These are phyloP conservation scores for Drosophila falleni DNA, from an alignment of 2,888 invertebrate species.

Conservation along the genomic window DNA sequence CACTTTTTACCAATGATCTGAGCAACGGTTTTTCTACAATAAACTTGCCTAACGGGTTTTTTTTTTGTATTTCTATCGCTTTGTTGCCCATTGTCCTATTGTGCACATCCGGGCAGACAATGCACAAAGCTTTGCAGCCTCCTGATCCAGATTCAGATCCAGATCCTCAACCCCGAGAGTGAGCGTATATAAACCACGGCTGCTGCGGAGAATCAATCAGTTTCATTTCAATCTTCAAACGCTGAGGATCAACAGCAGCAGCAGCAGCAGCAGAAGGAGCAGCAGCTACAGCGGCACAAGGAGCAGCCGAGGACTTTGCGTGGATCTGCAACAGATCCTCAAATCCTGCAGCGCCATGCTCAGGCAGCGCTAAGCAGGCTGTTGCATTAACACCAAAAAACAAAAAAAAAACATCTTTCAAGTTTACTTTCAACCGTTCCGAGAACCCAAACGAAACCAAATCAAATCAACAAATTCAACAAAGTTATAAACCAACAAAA, in stretches of 20 bases:
- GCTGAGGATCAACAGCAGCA: constrained; percentile 74
- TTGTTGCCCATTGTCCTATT: constrained; percentile 64
- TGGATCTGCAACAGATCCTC: constrained; percentile 61
- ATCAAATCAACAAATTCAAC: constrained; percentile 36
- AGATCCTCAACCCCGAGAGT: constrained; percentile 40
- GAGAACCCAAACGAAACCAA: constrained; percentile 40
- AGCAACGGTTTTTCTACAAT: constrained; percentile 75
- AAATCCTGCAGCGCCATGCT: constrained; percentile 61
- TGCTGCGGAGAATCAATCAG: constrained; percentile 83
- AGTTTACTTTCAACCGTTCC: constrained; percentile 62
- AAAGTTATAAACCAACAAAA: constrained; percentile 52
- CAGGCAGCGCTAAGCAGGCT: constrained; percentile 63
- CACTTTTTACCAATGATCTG: constrained; percentile 68
- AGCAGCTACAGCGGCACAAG: constrained; percentile 41
- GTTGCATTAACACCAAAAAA: constrained; percentile 57
- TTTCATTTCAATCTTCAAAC: constrained; percentile 83
- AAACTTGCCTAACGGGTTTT: constrained; percentile 80
- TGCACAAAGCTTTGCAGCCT: constrained; percentile 67
- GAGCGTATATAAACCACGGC: constrained; percentile 75
- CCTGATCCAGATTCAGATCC: constrained; percentile 17
- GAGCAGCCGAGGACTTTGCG: constrained; percentile 58
- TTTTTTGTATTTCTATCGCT: constrained; percentile 44
- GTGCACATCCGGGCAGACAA: constrained; percentile 67
- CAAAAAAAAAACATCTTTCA: constrained; percentile 39
- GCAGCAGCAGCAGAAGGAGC: constrained; percentile 51